Evolutionary conservation across 2,888 invertebrate species (phyloP).

Genomic region (Tipula lateralis): DNA sequence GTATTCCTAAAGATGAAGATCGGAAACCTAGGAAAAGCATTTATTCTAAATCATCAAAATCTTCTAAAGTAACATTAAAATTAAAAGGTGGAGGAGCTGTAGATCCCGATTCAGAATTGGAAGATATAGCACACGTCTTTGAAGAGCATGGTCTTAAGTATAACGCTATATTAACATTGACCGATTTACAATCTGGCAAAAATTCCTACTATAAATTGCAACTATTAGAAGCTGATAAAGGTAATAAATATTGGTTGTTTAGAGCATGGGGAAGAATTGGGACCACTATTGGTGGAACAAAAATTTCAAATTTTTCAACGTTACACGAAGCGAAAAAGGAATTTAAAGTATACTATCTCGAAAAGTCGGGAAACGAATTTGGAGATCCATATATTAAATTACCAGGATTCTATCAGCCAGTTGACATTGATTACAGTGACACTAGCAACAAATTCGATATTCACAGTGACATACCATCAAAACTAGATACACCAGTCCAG

Average conservation of each 20-base stretch:
- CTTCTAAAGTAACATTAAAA: slow-evolving; percentile 61
- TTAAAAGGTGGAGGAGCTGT: slow-evolving; percentile 83
- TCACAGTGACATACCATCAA: slow-evolving; percentile 55
- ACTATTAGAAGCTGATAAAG: slow-evolving; percentile 69
- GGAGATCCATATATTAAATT: slow-evolving; percentile 47
- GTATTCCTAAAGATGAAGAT: slow-evolving; percentile 51
- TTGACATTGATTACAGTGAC: slow-evolving; percentile 84
- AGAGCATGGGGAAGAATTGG: slow-evolving; percentile 96
- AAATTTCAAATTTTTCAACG: slow-evolving; percentile 53
- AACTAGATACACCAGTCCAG: slow-evolving; percentile 71
- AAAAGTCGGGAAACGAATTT: slow-evolving; percentile 85
- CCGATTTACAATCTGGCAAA: slow-evolving; percentile 78
- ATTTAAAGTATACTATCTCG: slow-evolving; percentile 63
- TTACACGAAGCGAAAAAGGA: slow-evolving; percentile 55
- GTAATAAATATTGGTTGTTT: slow-evolving; percentile 70
- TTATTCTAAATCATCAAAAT: slow-evolving; percentile 47
- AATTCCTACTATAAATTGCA: slow-evolving; percentile 97
- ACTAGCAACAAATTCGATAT: slow-evolving; percentile 42
- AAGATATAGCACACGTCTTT: slow-evolving; percentile 75
- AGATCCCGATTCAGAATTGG: slow-evolving; percentile 83
- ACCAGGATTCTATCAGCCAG: slow-evolving; percentile 72
- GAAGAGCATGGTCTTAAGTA: slow-evolving; percentile 57
- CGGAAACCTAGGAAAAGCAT: slow-evolving; percentile 58
- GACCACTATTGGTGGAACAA: slow-evolving; percentile 79
- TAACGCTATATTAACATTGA: slow-evolving; percentile 74